Conservation (phyloP, 2,797 vertebrate genomes). For the Apodemus agrarius region DNA sequence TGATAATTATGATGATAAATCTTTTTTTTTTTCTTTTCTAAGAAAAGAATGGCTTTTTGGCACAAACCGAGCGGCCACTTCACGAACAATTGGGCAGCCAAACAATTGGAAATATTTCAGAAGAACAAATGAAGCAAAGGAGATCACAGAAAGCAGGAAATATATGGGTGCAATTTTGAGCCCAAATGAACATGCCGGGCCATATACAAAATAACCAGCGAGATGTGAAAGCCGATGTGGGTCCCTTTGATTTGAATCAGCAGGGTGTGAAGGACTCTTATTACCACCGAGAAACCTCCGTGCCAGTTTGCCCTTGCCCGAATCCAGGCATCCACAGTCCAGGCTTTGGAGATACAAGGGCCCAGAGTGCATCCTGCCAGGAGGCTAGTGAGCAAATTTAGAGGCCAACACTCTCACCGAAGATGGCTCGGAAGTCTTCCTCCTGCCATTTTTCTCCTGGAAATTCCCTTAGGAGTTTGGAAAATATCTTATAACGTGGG, state of each 20-base stretch:
- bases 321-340: conserved; percentile 4
- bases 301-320: background rate
- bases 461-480: conserved; percentile 14
- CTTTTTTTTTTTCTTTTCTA: conserved; percentile 37
- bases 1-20: conserved; percentile 62
- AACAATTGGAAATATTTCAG: conserved; percentile 82
- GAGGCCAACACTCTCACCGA: background rate
- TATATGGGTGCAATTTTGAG: conserved; percentile 78
- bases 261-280: conserved; percentile 78
- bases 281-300: conserved; percentile 66
- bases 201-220: conserved; percentile 80
- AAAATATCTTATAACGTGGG: background rate
- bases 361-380: background rate
- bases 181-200: conserved; percentile 71
- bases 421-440: background rate
- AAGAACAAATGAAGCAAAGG: conserved; percentile 79
- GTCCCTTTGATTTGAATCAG: conserved; percentile 78
- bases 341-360: background rate
- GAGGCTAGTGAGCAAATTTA: background rate
- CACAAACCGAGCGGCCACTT: conserved; percentile 59
- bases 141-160: conserved; percentile 73
- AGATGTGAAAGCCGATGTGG: conserved; percentile 78
- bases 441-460: conserved; percentile 24
- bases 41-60: conserved; percentile 54
- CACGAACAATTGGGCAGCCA: conserved; percentile 51